phyloP scores from a whole-genome alignment of 2,888 invertebrate species.

The Clunio marinus region DNA sequence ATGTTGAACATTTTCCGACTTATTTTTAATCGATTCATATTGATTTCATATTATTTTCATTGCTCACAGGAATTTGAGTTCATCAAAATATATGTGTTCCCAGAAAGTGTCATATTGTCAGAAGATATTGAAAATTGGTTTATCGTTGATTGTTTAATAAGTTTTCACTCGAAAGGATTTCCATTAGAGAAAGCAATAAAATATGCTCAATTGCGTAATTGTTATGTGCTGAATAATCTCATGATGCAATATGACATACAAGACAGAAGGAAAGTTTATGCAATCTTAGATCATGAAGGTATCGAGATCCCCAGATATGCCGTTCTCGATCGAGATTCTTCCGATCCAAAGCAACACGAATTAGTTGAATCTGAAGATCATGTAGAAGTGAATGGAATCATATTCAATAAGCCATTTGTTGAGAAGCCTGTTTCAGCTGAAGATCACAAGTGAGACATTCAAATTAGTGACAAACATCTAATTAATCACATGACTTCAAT shows the following conservation, averaged over 20 bases:
- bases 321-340: conserved; percentile 89
- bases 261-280: conserved; percentile 91
- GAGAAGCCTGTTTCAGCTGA: conserved; percentile 99
- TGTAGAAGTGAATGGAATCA: conserved; percentile 92
- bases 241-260: conserved; percentile 98
- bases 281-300: conserved; percentile 87
- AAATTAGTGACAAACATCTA: background rate
- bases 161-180: conserved; percentile 98
- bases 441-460: conserved; percentile 74
- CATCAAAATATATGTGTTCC: conserved; percentile 90
- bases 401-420: conserved; percentile 97
- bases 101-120: conserved; percentile 92
- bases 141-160: conserved; percentile 93
- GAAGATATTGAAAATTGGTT: conserved; percentile 98
- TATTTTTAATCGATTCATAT: background rate
- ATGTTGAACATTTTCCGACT: background rate
- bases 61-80: conserved; percentile 91
- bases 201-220: conserved; percentile 88
- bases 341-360: conserved; percentile 85
- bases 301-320: conserved; percentile 98
- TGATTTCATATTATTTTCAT: conserved; percentile 14
- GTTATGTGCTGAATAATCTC: conserved; percentile 96
- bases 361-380: conserved; percentile 94
- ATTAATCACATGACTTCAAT: background rate
- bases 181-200: conserved; percentile 96